Evolutionary conservation across 2,113 vertebrate genomes (phyloP), one percentile per base, ranked within the genome.

Genomic region (Ciconia maguari): DNA sequence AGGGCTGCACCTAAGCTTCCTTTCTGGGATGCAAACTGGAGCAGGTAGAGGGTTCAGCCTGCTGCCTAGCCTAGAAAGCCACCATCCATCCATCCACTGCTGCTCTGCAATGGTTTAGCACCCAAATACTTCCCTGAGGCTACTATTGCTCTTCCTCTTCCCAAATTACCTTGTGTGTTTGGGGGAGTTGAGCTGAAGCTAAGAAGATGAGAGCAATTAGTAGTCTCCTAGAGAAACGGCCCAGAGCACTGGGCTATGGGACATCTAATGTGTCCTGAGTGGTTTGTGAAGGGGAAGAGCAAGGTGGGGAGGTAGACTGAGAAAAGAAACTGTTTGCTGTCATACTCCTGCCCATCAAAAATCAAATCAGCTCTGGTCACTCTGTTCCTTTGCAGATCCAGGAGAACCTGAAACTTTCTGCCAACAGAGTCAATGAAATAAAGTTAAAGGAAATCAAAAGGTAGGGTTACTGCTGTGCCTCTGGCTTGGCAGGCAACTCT

Each of bases 311-410:
- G 22, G 9, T 26, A 10, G 10, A 25, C 30, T 25, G 41, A 27
- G 46, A 41, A 60, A 51, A 85, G 17, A 38, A 75, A 13, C 15
- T n/a, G 11, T 12, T 68, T 64, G 36, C 46, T 92, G 38, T 58
- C 5, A 2, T 57, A 6, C 1, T 55, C 9, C 20, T 82, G 17
- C 74, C 38, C 10, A 25, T 21, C 2, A 5, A 54, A 48, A 0
- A 2, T 38, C 46, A 52, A 58, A 64, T n/a, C 29, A 29, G 25
- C 1, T 0, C 41, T 75, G 18, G 6, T 79, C 12, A 6, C 42
- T 91, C 69, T 77, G 25, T 70, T 84, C 20, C 58, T 90, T 81
- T 97, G 49, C 82, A 99, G 98, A 96, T 99, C 57, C 96, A 88
- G 51, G 87, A 98, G 66, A 97, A 97, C 61, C 80, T 98, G 92